Evolutionary conservation across 2,113 vertebrate species (phyloP), one percentile per base, ranked within the genome.

Genomic region (Paraplagusia blochii): DNA sequence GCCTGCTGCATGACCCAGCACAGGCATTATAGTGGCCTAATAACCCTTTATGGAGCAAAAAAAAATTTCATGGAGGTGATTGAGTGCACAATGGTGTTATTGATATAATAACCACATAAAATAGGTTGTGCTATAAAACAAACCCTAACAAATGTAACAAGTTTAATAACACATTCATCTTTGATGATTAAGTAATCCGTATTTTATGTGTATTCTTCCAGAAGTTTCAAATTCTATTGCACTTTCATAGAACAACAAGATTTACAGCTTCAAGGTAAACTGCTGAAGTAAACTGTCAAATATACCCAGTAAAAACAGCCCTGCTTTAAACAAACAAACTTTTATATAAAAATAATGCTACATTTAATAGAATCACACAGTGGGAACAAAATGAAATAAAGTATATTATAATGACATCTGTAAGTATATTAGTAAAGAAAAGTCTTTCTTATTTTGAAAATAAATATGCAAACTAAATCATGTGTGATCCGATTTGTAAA

Each of bases 41-140:
- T 74, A 72, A 67, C 52, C 22, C 63, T 76, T 75, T 67, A 72
- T 48, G 61, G 47, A 22, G 45, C 18, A 48, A 73, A 58, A 55
- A 58, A 58, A 52, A 58, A 46, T 44, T 73, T 43, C 22, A 29
- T 4, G 7, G 54, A 57, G 58, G 45, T 71, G 74, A 51, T 44
- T 58, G 22, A 33, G 63, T 54, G 50, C 29, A 29, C 22, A 29
- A 29, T 29, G 6, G n/a, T n/a, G n/a, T n/a, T n/a, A n/a, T n/a
- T n/a, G n/a, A n/a, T n/a, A n/a, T n/a, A n/a, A n/a, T n/a, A n/a
- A n/a, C n/a, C n/a, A n/a, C n/a, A n/a, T n/a, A 29, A 29, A 29
- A 29, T 29, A 29, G 6, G 6, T n/a, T n/a, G n/a, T 29, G 22
- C 22, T 29, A 29, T 29, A 29, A 29, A 29, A 29, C 22, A 29